Evolutionary conservation across 2,113 vertebrate genomes (phyloP).

Genomic region (Upupa epops): DNA sequence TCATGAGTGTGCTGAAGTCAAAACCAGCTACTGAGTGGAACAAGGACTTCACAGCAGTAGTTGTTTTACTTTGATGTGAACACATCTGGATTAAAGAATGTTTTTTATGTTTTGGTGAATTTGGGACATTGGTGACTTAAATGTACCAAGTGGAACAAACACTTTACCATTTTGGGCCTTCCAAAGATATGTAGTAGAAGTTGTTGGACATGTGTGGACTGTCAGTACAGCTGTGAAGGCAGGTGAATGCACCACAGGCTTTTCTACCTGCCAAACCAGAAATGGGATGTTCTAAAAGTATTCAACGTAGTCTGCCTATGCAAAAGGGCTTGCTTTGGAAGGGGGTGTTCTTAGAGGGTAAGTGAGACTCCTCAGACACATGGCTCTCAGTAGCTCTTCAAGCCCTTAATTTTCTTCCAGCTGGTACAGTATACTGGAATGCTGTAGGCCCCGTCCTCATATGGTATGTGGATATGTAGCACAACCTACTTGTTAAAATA

Average conservation of each 20-base stretch:
- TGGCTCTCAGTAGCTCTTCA: not conserved
- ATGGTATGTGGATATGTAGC: not conserved
- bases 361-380: not conserved
- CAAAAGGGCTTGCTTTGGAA: not conserved
- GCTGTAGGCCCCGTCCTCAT: not conserved
- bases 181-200: constrained; percentile 57
- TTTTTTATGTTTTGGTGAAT: constrained; percentile 26
- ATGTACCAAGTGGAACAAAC: constrained; percentile 30
- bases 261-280: constrained; percentile 45
- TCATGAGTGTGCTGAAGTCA: not conserved
- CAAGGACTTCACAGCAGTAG: not conserved
- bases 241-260: not conserved
- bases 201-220: constrained; percentile 54
- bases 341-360: not conserved
- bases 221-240: not conserved
- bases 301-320: not conserved
- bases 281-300: not conserved
- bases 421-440: not conserved
- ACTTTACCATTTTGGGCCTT: constrained; percentile 49
- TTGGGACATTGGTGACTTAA: constrained; percentile 19
- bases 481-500: not conserved
- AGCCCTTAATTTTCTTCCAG: not conserved
- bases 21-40: not conserved
- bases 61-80: not conserved
- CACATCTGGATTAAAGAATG: not conserved